Evolutionary conservation across 1,140 invertebrate species (phyloP).

Genomic region (Drosophila kikkawai): DNA sequence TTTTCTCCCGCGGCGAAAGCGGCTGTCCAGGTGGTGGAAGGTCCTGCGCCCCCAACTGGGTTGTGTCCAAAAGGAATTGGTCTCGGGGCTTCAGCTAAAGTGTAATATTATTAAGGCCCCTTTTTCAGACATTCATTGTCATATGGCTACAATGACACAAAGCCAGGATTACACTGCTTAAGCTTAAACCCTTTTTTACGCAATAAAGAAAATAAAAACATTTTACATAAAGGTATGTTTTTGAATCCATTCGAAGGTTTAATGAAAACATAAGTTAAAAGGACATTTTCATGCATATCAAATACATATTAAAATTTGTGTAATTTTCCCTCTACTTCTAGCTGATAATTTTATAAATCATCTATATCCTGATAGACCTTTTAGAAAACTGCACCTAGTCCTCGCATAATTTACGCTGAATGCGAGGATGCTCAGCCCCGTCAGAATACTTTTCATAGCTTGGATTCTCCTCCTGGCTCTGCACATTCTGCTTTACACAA

Average conservation of each 20-base stretch:
- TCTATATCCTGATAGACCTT: too few relatives aligned
- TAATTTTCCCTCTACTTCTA: too few relatives aligned
- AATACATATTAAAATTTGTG: too few relatives aligned
- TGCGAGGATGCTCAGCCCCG: not conserved
- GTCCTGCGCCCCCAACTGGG: constrained; percentile 5
- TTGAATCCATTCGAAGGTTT: not conserved
- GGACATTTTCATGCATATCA: not conserved
- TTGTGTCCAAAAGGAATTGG: not conserved
- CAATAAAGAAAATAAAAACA: not conserved
- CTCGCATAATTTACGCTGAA: not conserved
- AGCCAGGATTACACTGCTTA: not conserved
- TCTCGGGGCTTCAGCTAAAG: not conserved
- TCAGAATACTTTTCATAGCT: not conserved
- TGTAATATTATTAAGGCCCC: constrained; percentile 1
- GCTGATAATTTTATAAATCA: too few relatives aligned
- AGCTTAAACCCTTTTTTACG: not conserved
- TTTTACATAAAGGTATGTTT: not conserved
- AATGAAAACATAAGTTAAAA: not conserved
- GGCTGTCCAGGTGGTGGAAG: not conserved
- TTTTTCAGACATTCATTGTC: not conserved
- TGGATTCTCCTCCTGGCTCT: not conserved
- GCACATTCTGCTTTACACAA: not conserved
- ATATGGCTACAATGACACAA: not conserved
- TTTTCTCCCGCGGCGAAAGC: constrained; percentile 11
- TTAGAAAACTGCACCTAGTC: not conserved